phyloP scores from a whole-genome alignment of 2,797 vertebrate species.

The Emydoidea blandingii region DNA sequence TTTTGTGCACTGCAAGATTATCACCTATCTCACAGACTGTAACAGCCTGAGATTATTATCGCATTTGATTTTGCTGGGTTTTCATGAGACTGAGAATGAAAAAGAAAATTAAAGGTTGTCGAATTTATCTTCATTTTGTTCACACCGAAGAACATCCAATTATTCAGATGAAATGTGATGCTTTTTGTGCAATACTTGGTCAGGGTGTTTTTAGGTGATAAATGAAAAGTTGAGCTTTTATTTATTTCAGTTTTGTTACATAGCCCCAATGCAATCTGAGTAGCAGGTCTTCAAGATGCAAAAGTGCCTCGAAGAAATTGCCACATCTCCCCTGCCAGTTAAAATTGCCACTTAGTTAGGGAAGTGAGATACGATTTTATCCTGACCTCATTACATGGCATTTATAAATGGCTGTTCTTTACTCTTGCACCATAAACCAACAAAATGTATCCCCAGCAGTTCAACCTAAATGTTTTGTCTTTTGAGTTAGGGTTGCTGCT shows the following conservation, averaged over 20 bases:
- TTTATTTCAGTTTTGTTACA: not conserved
- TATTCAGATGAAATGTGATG: not conserved
- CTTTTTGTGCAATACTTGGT: not conserved
- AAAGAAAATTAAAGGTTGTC: slow-evolving; percentile 33
- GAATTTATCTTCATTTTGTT: slow-evolving; percentile 15
- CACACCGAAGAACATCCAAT: not conserved
- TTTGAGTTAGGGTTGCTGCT: not conserved
- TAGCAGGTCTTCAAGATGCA: not conserved
- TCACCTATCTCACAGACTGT: not conserved
- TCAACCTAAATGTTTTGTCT: not conserved
- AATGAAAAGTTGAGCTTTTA: not conserved
- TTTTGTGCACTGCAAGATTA: not conserved
- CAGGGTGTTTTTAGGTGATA: not conserved
- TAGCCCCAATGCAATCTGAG: not conserved
- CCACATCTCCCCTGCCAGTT: not conserved
- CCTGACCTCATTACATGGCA: not conserved
- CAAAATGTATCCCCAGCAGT: accelerated
- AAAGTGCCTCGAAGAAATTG: not conserved
- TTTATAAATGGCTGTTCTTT: not conserved
- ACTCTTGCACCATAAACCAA: not conserved
- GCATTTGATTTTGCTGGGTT: not conserved
- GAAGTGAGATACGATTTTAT: not conserved
- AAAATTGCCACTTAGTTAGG: not conserved
- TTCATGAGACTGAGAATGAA: slow-evolving; percentile 8
- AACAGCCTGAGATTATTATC: not conserved